Base-by-base conservation (phyloP, 1,140 invertebrate species). In the Atta cephalotes region DNA sequence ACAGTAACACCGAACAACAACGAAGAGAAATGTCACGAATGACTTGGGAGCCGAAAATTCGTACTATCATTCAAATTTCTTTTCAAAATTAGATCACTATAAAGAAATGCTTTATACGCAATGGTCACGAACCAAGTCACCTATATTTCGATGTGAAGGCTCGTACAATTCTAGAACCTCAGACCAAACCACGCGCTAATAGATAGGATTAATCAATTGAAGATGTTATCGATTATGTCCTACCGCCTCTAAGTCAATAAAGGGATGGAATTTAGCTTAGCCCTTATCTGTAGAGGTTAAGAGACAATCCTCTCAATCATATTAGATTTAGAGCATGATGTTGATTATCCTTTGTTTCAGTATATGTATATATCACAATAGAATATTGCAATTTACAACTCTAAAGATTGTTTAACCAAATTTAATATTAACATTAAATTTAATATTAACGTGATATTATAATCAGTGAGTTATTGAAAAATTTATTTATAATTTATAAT, bases 191-290 rank as follows among this genome's bases (percentile, higher is more conserved):
- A 66, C 63, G 66, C 18, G 12, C 66, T 45, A 70, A 70, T 45
- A 70, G 66, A 70, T 35, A 70, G 66, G 66, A 45, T 70, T 70
- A 70, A 70, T 70, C 66, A 70, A 70, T 70, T 70, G 66, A 35
- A 66, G 63, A 66, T 66, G 18, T 70, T 70, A 70, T 70, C 66
- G 35, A 70, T 70, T 45, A 70, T 70, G 66, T 45, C 66, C 35
- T 45, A 21, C 66, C 28, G n/a, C 66, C 35, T n/a, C 35, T 70
- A 70, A 70, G 35, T 70, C 66, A 21, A 70, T 70, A 70, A 70
- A 70, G 35, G n/a, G n/a, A 12, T 45, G 12, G 35, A 35, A 70
- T 70, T 70, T 70, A 70, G 66, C 66, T 70, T 70, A 14, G 35
- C 18, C 0, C 35, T 39, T 39, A 45, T 2, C 31, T 45, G n/a